Base-by-base conservation (phyloP, 2,113 vertebrate genomes). In the Petaurus breviceps region DNA sequence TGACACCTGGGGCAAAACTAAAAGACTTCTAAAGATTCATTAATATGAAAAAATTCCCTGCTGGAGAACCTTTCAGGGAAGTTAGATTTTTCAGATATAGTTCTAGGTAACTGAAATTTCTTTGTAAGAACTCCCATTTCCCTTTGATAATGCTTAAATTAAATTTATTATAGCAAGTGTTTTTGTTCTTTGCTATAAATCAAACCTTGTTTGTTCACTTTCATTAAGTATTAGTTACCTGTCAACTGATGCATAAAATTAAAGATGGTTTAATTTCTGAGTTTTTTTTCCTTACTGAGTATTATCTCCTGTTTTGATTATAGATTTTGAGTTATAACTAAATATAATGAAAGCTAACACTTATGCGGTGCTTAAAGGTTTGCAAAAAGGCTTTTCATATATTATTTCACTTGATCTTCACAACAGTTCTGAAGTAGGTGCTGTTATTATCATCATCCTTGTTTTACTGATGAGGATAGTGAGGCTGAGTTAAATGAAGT, bases 171-270 rank as follows among this genome's bases (percentile, higher is more conserved):
- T 93, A 92, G 6, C 95, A 97, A 93, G 23, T 49, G 96, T 97
- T 98, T 98, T 54, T 97, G 57, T 90, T 68, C 25, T n/a, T 96
- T 90, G 9, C 1, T 95, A 28, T 97, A 97, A 98, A 95, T 97
- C 97, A 97, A 95, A 95, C 49, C 92, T 94, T 49, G 93, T 94
- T 96, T 97, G 1, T 53, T 24, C 95, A 95, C 14, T 91, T 97
- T 97, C 57, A 95, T 84, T 53, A 16, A 51, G 0, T 96, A 49
- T 91, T 97, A 91, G 53, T 96, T 98, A 97, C 89, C n/a, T 96
- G 97, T 96, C 51, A 97, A 31, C 51, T 92, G 91, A 43, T 96
- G 28, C 19, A 92, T 92, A 98, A 96, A 97, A 52, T 92, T 97
- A 95, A 98, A 46, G 28, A 55, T 95, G 89, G 25, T 97, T 0